Evolutionary conservation across 2,113 vertebrate species (phyloP).

Genomic region (Corythaeola cristata): DNA sequence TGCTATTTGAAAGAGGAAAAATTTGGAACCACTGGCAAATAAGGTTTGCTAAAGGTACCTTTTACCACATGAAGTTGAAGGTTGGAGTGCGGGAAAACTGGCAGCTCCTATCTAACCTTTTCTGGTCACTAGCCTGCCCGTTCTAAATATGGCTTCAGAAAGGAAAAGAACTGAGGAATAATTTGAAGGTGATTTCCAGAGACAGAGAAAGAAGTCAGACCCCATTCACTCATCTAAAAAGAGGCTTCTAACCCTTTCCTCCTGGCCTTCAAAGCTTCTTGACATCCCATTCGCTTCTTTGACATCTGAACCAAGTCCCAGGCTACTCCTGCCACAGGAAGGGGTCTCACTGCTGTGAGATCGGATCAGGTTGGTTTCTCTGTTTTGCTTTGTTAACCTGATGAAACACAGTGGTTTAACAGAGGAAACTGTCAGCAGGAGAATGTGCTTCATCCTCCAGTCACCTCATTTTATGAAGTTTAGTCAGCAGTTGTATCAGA

Average conservation of each 20-base stretch:
- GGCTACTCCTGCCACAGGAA: background rate
- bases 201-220: background rate
- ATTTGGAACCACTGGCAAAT: background rate
- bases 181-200: background rate
- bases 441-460: background rate
- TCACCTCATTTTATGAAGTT: background rate
- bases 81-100: background rate
- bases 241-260: background rate
- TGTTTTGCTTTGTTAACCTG: background rate
- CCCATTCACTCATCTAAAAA: background rate
- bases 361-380: background rate
- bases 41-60: background rate
- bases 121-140: background rate
- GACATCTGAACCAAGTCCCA: background rate
- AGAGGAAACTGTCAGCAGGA: background rate
- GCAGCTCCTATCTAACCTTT: background rate
- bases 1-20: background rate
- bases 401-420: constrained; percentile 5
- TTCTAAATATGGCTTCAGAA: background rate
- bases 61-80: background rate
- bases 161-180: background rate
- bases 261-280: background rate
- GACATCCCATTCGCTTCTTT: background rate
- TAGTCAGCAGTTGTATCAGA: constrained; percentile 38
- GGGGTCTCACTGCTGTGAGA: background rate